Conservation (phyloP, 1,140 invertebrate species). For the Calephelis virginiensis region DNA sequence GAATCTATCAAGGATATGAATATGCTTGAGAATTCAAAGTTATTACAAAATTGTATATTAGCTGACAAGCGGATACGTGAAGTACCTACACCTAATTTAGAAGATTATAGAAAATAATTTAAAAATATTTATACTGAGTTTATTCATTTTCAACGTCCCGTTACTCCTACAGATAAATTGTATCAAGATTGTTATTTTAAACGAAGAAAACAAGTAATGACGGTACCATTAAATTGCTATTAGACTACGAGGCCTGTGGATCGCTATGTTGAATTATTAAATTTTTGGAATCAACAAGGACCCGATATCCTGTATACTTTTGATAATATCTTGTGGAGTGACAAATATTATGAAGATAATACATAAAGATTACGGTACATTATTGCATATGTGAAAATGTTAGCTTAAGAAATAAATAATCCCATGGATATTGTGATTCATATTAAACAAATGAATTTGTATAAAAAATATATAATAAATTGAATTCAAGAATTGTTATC, state of each 20-base stretch:
- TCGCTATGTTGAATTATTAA: background rate
- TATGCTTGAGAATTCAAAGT: background rate
- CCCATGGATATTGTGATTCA: too few species aligned
- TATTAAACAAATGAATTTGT: too few species aligned
- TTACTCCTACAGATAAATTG: background rate
- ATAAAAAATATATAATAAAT: too few species aligned
- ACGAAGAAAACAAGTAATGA: background rate
- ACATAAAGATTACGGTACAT: too few species aligned
- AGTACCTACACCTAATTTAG: background rate
- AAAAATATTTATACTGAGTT: conserved; percentile 3
- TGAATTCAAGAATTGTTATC: too few species aligned
- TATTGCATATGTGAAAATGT: too few species aligned
- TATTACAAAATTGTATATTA: background rate
- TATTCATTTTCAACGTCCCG: background rate
- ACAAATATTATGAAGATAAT: too few species aligned
- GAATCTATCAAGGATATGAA: conserved; percentile 2
- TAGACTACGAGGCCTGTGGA: background rate
- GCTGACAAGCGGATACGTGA: background rate
- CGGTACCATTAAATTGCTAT: background rate
- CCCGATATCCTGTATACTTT: too few species aligned
- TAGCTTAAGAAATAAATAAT: too few species aligned
- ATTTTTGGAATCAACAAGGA: background rate
- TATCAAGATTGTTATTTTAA: background rate
- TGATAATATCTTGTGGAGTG: too few species aligned
- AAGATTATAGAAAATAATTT: background rate